phyloP scores from a whole-genome alignment of 2,797 vertebrate genomes.

The Chrosomus eos region DNA sequence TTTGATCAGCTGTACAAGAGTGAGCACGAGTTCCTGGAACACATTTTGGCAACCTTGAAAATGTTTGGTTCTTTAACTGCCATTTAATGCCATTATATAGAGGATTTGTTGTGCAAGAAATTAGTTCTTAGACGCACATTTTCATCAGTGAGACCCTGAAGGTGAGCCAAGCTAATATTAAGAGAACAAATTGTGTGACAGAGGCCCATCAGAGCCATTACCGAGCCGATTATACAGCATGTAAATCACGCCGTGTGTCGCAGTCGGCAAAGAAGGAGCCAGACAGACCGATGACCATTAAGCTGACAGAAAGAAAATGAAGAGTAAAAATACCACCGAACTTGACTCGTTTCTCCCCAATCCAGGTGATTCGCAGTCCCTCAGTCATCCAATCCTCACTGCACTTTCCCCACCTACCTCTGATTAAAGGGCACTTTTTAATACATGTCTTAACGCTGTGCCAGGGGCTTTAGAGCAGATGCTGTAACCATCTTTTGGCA shows the following conservation, averaged over 20 bases:
- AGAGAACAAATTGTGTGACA: slow-evolving; percentile 49
- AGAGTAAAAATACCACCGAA: slow-evolving; percentile 40
- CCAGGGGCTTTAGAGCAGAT: slow-evolving; percentile 70
- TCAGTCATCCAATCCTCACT: slow-evolving; percentile 62
- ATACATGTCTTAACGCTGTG: slow-evolving; percentile 59
- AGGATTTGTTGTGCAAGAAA: slow-evolving; percentile 32
- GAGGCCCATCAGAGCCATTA: slow-evolving; percentile 42
- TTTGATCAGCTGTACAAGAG: too few species aligned
- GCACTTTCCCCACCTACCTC: slow-evolving; percentile 56
- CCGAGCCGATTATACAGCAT: slow-evolving; percentile 31
- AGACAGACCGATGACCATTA: slow-evolving; percentile 55
- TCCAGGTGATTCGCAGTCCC: slow-evolving; percentile 64
- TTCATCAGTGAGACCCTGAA: slow-evolving; percentile 35
- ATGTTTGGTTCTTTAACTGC: slow-evolving; percentile 20
- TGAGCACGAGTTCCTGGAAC: not conserved
- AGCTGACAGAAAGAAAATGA: slow-evolving; percentile 53
- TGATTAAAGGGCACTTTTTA: slow-evolving; percentile 73
- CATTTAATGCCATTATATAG: slow-evolving; percentile 25
- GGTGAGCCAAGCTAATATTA: slow-evolving; percentile 39
- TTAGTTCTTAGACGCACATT: slow-evolving; percentile 12
- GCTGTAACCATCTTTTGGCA: slow-evolving; percentile 66
- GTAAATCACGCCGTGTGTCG: slow-evolving; percentile 54
- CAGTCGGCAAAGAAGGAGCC: slow-evolving; percentile 39
- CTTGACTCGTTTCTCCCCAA: slow-evolving; percentile 7
- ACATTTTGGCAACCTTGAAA: slow-evolving; percentile 23